Evolutionary conservation across 2,113 vertebrate genomes (phyloP).

Genomic region (Lynx canadensis): DNA sequence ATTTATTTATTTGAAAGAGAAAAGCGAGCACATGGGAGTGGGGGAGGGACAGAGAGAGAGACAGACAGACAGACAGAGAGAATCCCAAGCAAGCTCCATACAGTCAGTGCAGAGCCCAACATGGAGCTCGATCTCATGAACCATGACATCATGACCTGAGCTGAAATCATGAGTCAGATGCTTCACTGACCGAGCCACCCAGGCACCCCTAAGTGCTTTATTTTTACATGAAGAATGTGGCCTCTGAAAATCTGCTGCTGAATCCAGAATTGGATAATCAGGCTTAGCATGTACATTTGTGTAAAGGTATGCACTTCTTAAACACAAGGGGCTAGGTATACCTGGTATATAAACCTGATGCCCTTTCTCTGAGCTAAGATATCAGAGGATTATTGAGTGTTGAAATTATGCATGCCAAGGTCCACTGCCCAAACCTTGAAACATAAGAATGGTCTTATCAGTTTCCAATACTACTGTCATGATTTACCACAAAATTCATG

Average conservation of each 20-base stretch:
- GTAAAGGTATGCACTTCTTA: neutral
- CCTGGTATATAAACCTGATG: neutral
- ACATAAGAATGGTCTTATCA: neutral
- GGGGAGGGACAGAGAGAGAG: too few relatives aligned
- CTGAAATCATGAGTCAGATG: too few relatives aligned
- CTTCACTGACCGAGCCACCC: too few relatives aligned
- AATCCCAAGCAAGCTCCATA: too few relatives aligned
- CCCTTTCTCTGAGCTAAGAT: neutral
- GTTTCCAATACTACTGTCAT: neutral
- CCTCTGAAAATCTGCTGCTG: neutral
- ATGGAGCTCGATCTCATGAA: too few relatives aligned
- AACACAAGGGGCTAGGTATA: neutral
- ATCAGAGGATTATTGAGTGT: neutral
- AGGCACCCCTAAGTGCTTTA: neutral
- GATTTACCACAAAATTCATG: neutral
- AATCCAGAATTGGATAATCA: neutral
- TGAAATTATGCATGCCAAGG: neutral
- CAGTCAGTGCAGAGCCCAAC: too few relatives aligned
- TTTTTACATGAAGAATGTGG: neutral
- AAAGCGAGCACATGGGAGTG: too few relatives aligned
- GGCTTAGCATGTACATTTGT: neutral
- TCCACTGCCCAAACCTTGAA: neutral
- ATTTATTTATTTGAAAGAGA: too few relatives aligned
- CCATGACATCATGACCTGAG: too few relatives aligned
- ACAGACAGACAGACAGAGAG: too few relatives aligned